A percentile compares a stretch with the other conserved stretches of the same genome.
Evolutionary conservation across 2,113 vertebrate genomes (phyloP).

Genomic region (Podarcis raffonei): DNA sequence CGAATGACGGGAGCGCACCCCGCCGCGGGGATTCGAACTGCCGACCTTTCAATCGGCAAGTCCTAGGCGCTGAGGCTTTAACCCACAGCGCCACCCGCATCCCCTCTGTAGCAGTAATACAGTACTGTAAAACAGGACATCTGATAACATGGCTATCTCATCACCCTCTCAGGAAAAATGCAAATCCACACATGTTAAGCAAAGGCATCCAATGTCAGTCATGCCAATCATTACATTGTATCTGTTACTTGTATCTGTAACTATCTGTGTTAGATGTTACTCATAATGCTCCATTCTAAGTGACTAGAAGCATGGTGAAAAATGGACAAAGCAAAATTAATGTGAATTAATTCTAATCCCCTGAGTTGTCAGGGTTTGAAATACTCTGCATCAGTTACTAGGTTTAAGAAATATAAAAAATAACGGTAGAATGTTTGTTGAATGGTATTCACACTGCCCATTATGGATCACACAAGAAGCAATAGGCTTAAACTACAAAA

Average conservation of each 20-base stretch:
- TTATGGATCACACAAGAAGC: not conserved
- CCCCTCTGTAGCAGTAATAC: not conserved
- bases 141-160: not conserved
- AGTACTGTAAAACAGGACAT: no score
- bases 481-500: not conserved
- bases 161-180: not conserved
- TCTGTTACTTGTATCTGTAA: no score
- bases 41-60: no score
- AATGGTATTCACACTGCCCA: not conserved
- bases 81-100: no score
- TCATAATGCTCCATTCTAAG: not conserved
- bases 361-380: not conserved
- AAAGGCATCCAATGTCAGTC: not conserved
- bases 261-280: not conserved
- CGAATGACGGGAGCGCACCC: no score
- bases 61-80: no score
- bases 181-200: not conserved
- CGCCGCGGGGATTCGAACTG: no score
- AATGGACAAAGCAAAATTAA: not conserved
- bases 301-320: not conserved
- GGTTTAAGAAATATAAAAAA: not conserved
- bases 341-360: not conserved
- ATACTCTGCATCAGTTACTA: not conserved
- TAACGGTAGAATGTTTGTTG: not conserved
- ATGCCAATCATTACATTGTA: not conserved